Evolutionary conservation across 2,888 invertebrate genomes (phyloP), one percentile per base, ranked within the genome.

Genomic region (Iselma pallidipennis): DNA sequence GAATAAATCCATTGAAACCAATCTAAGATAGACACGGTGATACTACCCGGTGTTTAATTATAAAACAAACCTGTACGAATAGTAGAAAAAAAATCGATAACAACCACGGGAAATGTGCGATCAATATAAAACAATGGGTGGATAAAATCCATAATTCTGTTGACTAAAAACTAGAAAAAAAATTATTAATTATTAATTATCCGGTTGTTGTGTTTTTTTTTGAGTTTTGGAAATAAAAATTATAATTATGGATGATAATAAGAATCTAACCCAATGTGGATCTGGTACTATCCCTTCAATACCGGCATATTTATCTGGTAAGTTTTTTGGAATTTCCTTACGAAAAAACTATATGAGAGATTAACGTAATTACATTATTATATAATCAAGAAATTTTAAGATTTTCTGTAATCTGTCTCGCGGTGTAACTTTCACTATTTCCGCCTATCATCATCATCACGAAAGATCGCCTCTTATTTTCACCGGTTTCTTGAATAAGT

Each of bases 291-390:
- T 79, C 49, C 79, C 79, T 19, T 74, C 78, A 12, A 73, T 78
- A 9, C 68, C 72, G 6, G 76, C 74, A 56, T 79, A 78, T 70
- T 66, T 79, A 65, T 73, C 76, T 66, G 78, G 79, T 79, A 72
- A 67, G 57, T 51, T 26, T 9, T 21, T 31, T 10, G 12, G 23
- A 49, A 51, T 14, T 10, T 14, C 28, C n/a, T n/a, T 14, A 29
- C 21, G 25, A 29, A 29, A 29, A 28, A 2, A 21, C 12, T 14
- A 23, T 31, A 42, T n/a, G n/a, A n/a, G n/a, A n/a, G n/a, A 29
- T 28, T 49, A 21, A 55, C 23, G 23, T n/a, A 21, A n/a, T n/a
- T n/a, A n/a, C n/a, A n/a, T n/a, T n/a, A 25, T 25, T 42, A 25
- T n/a, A 25, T 25, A 25, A 42, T 21, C 25, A n/a, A 37, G 6